Evolutionary conservation across 2,797 vertebrate genomes (phyloP).

Genomic region (Anabacerthia variegaticeps): DNA sequence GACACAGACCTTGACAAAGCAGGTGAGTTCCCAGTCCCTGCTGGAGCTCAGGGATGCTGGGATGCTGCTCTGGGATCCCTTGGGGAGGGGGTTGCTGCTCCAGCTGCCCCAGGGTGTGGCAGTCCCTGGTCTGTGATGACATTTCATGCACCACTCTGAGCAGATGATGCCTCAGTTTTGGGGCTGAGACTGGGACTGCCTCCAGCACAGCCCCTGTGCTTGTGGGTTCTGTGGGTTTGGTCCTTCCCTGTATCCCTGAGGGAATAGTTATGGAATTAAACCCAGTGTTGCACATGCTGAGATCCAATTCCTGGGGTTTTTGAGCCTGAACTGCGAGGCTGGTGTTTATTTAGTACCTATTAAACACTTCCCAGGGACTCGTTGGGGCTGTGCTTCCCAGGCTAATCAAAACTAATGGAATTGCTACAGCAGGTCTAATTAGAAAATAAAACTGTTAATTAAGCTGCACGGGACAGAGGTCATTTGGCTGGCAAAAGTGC

Average conservation of each 20-base stretch:
- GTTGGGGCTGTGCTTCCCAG: not conserved
- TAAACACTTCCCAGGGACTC: not conserved
- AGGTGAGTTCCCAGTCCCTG: conserved; percentile 76
- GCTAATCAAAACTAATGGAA: not conserved
- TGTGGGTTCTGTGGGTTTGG: no score
- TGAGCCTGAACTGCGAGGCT: not conserved
- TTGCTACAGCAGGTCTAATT: conserved; percentile 8
- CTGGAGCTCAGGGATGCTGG: not conserved
- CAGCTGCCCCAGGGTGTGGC: not conserved
- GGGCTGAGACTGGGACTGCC: not conserved
- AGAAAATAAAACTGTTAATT: conserved; percentile 1
- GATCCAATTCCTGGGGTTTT: not conserved
- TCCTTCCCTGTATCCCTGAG: not conserved
- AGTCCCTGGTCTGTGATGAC: not conserved
- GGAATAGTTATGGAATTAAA: not conserved
- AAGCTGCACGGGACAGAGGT: not conserved
- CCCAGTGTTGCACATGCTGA: fast-evolving
- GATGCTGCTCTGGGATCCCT: no score
- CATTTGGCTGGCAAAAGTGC: not conserved
- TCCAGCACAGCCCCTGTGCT: not conserved
- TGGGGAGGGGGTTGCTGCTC: not conserved
- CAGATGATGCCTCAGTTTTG: not conserved
- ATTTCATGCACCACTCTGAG: conserved; percentile 35
- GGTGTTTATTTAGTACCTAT: not conserved
- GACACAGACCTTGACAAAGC: conserved; percentile 95